Percentiles rank a stretch among this genome's conserved stretches.
phyloP scores from a whole-genome alignment of 2,888 invertebrate species.

The Xestobium rufovillosum region DNA sequence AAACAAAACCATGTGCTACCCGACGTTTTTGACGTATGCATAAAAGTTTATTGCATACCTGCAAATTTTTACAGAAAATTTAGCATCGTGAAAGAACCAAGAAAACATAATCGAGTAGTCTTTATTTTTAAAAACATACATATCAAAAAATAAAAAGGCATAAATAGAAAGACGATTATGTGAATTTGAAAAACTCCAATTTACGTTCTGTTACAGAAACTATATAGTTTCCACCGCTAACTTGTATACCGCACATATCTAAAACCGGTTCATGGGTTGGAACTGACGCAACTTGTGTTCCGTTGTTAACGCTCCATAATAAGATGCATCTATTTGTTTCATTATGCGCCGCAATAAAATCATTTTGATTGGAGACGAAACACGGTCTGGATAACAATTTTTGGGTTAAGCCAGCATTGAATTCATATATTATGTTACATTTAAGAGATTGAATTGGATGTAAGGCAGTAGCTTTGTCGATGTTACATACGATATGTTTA shows the following conservation, averaged over 20 bases:
- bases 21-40: too few species aligned
- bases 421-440: slow-evolving; percentile 52
- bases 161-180: too few species aligned
- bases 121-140: too few species aligned
- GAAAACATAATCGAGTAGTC: too few species aligned
- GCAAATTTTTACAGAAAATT: too few species aligned
- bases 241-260: slow-evolving; percentile 57
- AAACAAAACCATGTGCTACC: too few species aligned
- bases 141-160: too few species aligned
- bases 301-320: slow-evolving; percentile 55
- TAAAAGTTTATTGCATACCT: too few species aligned
- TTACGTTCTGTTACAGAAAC: slow-evolving; percentile 61
- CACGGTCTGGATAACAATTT: slow-evolving; percentile 60
- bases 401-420: slow-evolving; percentile 61
- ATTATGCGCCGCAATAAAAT: slow-evolving; percentile 65
- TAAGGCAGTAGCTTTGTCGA: slow-evolving; percentile 44
- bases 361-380: slow-evolving; percentile 51
- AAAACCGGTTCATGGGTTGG: slow-evolving; percentile 59
- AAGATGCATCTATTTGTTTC: slow-evolving; percentile 61
- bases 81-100: too few species aligned
- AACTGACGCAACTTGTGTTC: slow-evolving; percentile 48
- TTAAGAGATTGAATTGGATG: slow-evolving; percentile 43
- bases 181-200: slow-evolving; percentile 57
- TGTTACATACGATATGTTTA: slow-evolving; percentile 48
- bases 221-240: slow-evolving; percentile 48